Evolutionary conservation across 2,113 vertebrate genomes (phyloP).

Genomic region (Suncus etruscus): DNA sequence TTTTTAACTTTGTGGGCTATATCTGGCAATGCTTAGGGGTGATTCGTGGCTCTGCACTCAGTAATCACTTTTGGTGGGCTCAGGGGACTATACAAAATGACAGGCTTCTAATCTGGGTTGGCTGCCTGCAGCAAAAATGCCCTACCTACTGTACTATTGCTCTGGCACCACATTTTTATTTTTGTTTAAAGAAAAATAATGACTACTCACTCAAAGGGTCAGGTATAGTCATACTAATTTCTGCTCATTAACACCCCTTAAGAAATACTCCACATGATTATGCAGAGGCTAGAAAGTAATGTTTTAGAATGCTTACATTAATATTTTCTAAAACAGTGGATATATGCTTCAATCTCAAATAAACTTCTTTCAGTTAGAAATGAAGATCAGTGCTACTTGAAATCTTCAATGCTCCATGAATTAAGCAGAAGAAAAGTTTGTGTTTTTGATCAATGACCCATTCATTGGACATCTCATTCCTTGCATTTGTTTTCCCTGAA

Average conservation of each 20-base stretch:
- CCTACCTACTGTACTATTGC: too few species aligned
- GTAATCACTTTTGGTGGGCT: too few species aligned
- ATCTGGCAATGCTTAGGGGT: too few species aligned
- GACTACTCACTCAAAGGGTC: neutral
- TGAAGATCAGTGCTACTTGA: neutral
- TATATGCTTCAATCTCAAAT: neutral
- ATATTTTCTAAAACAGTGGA: neutral
- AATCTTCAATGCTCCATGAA: neutral
- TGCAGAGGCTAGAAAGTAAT: neutral
- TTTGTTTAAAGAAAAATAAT: neutral
- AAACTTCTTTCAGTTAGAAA: neutral
- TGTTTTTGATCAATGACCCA: neutral
- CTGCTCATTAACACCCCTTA: neutral
- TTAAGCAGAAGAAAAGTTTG: neutral
- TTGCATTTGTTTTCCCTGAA: neutral
- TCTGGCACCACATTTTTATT: too few species aligned
- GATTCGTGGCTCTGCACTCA: too few species aligned
- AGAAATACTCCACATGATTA: fast-evolving
- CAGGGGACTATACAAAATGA: too few species aligned
- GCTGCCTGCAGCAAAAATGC: too few species aligned
- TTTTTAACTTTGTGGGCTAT: too few species aligned
- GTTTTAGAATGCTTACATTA: neutral
- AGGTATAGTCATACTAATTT: neutral
- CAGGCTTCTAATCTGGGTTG: too few species aligned
- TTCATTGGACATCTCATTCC: neutral